These are phyloP conservation scores for Tringa solitaria DNA, from an alignment of 2,113 vertebrate genomes.

Conservation along the genomic window DNA sequence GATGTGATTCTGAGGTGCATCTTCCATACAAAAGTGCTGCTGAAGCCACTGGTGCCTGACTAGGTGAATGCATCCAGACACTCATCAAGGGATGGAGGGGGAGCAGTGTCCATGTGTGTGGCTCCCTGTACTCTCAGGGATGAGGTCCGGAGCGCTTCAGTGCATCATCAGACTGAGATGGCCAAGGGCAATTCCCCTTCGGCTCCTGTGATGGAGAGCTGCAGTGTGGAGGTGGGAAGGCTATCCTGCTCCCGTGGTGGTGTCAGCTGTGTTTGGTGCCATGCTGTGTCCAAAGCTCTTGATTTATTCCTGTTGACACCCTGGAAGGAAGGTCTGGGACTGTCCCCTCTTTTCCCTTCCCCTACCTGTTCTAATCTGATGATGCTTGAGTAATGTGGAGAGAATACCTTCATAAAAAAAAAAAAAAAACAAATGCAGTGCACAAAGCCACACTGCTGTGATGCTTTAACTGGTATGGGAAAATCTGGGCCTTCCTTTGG, in stretches of 20 bases:
- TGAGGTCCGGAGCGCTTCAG: not conserved
- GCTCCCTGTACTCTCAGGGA: not conserved
- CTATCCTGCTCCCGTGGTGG: not conserved
- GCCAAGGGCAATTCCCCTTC: not conserved
- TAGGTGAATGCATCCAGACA: not conserved
- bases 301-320: rapidly evolving
- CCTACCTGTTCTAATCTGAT: not conserved
- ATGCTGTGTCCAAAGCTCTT: not conserved
- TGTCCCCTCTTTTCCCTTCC: not conserved
- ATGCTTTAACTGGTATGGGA: not conserved
- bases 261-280: not conserved
- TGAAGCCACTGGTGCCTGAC: not conserved
- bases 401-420: not conserved
- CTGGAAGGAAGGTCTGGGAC: not conserved
- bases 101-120: not conserved
- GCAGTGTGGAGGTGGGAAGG: not conserved
- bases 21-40: not conserved
- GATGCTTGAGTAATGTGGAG: rapidly evolving
- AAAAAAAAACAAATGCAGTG: not conserved
- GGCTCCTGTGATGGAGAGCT: not conserved
- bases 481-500: not conserved
- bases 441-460: not conserved
- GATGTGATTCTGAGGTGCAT: not conserved
- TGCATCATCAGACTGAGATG: not conserved
- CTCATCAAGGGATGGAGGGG: not conserved